Evolutionary conservation across 1,140 invertebrate species (phyloP).

Genomic region (Magallana gigas): DNA sequence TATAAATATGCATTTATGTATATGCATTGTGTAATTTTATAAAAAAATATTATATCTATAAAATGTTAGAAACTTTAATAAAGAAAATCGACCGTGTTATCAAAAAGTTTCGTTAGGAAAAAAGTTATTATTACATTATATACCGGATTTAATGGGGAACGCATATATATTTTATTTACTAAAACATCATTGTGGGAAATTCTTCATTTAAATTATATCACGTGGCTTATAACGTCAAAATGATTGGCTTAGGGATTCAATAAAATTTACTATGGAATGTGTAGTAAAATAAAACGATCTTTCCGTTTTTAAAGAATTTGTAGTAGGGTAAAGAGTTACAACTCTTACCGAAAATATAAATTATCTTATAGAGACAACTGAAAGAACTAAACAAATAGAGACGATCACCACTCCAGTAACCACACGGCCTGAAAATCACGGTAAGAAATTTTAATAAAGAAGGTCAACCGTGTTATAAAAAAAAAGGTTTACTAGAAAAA

Average conservation of each 20-base stretch:
- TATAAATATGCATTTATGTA: no score
- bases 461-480: no score
- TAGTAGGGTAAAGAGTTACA: background rate
- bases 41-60: no score
- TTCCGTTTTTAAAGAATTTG: background rate
- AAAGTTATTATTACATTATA: no score
- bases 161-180: background rate
- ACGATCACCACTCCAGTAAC: background rate
- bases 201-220: background rate
- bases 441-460: background rate
- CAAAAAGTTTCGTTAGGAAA: no score
- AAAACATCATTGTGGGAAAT: background rate
- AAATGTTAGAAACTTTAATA: background rate
- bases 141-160: constrained; percentile 1
- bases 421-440: background rate
- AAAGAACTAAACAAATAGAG: background rate
- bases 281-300: background rate
- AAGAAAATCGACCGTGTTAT: no score
- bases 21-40: no score
- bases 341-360: background rate
- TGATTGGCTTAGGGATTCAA: background rate
- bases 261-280: background rate
- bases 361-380: background rate
- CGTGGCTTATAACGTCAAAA: background rate
- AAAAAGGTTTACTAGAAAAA: no score